Percentiles rank a stretch among this genome's conserved stretches.
Conservation (phyloP, 2,113 vertebrate species). For the Collichthys lucidus region DNA sequence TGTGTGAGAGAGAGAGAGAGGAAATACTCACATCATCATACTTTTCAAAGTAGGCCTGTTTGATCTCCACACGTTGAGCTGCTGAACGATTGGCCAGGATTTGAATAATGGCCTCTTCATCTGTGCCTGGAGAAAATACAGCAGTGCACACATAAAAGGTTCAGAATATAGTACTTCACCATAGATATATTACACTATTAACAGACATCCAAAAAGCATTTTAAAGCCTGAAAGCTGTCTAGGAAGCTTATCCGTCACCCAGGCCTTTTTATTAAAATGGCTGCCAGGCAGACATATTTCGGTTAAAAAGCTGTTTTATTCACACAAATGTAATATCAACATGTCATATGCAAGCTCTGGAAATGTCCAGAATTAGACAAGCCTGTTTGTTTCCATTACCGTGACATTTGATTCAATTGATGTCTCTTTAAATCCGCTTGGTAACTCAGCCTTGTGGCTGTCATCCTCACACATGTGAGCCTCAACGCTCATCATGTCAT, state of each 20-base stretch:
- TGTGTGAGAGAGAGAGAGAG: neutral
- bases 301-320: neutral
- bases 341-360: too few relatives aligned
- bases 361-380: too few relatives aligned
- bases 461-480: neutral
- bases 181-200: neutral
- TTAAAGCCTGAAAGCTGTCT: neutral
- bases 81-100: slow-evolving; percentile 83
- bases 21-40: slow-evolving; percentile 83
- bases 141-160: neutral
- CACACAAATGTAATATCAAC: neutral
- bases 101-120: slow-evolving; percentile 84
- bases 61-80: slow-evolving; percentile 83
- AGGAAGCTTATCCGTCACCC: neutral
- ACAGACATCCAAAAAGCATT: neutral
- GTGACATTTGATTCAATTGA: neutral
- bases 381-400: neutral
- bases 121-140: slow-evolving; percentile 76
- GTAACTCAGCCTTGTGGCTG: neutral
- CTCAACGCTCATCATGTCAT: neutral
- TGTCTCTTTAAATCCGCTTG: neutral
- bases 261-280: neutral
- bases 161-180: neutral
- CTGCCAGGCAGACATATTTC: neutral
- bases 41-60: slow-evolving; percentile 87